Base-by-base conservation (phyloP, 2,797 vertebrate species). In the Propithecus perrieri region DNA sequence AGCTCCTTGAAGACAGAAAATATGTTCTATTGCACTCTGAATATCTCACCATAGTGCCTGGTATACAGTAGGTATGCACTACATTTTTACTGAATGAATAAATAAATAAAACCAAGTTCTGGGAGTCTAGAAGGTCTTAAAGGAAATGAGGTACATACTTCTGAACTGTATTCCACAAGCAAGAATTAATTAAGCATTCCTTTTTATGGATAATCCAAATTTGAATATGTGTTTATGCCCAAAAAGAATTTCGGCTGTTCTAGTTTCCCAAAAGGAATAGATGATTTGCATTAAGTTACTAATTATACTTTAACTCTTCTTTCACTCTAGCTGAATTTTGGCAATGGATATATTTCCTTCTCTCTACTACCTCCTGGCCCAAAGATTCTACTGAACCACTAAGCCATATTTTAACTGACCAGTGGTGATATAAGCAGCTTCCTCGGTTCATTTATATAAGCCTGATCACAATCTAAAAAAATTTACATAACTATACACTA, bases 401-500 rank as follows among this genome's bases (percentile, higher is more conserved):
- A 38, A 53, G 85, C 30, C 67, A 78, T 55, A 93, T 76, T 79
- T 87, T 80, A 67, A 41, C 17, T 81, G 24, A 93, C 75, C 71
- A 90, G 8, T 38, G 41, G 33, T 90, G 72, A 91, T 18, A 85
- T 24, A 65, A 88, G 38, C 38, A 76, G 85, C n/a, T 88, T 87
- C 53, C 41, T 46, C 38, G 67, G 35, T 90, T 96, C 11, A 63
- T 85, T 93, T 78, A 83, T 7, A 88, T 48, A 91, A 67, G 14
- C 69, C 67, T 96, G 90, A 80, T 46, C 80, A 81, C 4, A 94
- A n/a, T 35, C 76, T 96, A 46, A 80, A 74, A 30, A 95, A 94
- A 71, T 65, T 67, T 46, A 94, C 8, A 53, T 43, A 85, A 57
- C 22, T 28, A 35, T 67, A 89, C 76, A 43, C 63, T 69, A 83